Base-by-base conservation (phyloP, 2,113 vertebrate species). In the Eidolon helvum region DNA sequence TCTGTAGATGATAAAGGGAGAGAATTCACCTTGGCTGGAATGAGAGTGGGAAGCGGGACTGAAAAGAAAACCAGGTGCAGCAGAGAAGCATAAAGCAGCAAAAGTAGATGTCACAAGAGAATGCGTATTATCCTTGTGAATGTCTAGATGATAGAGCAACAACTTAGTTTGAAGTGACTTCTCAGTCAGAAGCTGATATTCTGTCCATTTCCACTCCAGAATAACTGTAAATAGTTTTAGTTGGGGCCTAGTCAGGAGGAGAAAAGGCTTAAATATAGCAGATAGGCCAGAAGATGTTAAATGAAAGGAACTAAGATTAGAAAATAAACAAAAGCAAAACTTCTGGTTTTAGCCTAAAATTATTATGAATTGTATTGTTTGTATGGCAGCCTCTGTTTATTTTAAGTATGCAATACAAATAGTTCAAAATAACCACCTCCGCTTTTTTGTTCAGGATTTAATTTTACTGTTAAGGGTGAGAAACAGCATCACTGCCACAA, bases 381-480 rank as follows among this genome's bases (percentile, higher is more conserved):
- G 77, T 96, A 43, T 55, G 19, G 1, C 8, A 0, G 21, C 95
- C 55, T 57, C 50, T 96, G 57, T n/a, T 91, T 68, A 75, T 33
- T 88, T 69, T 71, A 66, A 82, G 53, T 86, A 10, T 77, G 86
- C 87, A 96, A 94, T 91, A 48, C 45, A 95, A 94, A 93, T 92
- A 92, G 30, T 93, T 88, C 45, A 96, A 84, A 97, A 59, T 65
- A 24, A 33, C 38, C 89, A 75, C 53, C 71, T 55, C 77, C 43
- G 2, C 87, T 33, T 98, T 98, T 98, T 92, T 97, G 96, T 96
- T 96, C 96, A 98, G 85, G 15, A 55, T 38, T 91, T 75, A 87
- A 59, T 85, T 89, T 16, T 50, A n/a, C n/a, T 89, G 33, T 8
- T 80, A 53, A n/a, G 26, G 22, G 30, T n/a, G 66, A 50, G 30